Base-by-base conservation (phyloP, 2,797 vertebrate genomes). In the Poeciliopsis paucimaculata region DNA sequence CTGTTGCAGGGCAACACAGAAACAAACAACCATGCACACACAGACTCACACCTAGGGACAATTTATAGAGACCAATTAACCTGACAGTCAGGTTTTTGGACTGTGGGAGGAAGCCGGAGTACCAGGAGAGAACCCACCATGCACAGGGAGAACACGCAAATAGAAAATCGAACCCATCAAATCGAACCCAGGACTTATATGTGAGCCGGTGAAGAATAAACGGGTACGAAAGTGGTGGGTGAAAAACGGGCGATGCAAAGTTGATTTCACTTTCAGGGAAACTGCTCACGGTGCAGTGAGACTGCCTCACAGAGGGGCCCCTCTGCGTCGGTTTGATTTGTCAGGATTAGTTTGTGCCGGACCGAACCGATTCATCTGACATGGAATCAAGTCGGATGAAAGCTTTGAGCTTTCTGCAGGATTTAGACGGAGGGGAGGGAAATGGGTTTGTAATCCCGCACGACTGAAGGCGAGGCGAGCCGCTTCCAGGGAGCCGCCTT, bases 311-410 rank as follows among this genome's bases (percentile, higher is more conserved):
- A 0, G 26, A 71, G 62, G 11, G 49, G 49, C 7, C 72, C 49
- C 78, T 77, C 83, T 75, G 86, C 86, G 75, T 80, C 84, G 81
- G 91, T 86, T 89, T 89, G 90, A 92, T 90, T 93, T 73, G 89
- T 76, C 80, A 88, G 94, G 92, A 95, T 94, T 93, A 93, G 89
- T 90, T 86, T 83, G 49, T 91, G 84, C 83, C 91, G 90, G 85
- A 93, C 64, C 64, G 93, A 95, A 95, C 90, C 93, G 94, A 92
- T 95, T 95, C 91, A 93, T 93, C 91, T 83, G 89, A 91, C 88
- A 91, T 91, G 91, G 87, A 93, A 92, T 93, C 90, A 90, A 92
- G 92, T 93, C 90, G 89, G 90, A 91, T 95, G 92, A 93, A 91
- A 93, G 89, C 93, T 89, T 82, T 78, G 87, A 93, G 92, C 91